Conservation (phyloP, 2,797 vertebrate genomes). For the Tarsius wallacei region DNA sequence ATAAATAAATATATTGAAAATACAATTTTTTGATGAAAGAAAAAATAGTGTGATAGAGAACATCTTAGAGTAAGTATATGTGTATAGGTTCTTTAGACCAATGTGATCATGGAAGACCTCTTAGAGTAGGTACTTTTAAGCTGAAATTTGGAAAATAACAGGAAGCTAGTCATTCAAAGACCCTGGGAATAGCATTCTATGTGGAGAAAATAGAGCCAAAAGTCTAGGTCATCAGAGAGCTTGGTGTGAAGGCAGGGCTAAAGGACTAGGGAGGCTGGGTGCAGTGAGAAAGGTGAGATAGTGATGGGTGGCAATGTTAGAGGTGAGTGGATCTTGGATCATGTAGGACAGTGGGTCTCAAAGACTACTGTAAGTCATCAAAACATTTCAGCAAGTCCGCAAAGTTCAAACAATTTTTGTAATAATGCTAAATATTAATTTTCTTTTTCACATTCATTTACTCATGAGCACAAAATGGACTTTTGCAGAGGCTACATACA, state of each 20-base stretch:
- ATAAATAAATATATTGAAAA: constrained; percentile 33
- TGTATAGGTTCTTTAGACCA: background rate
- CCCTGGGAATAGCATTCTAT: background rate
- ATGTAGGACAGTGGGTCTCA: background rate
- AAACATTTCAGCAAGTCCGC: background rate
- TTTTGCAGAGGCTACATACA: background rate
- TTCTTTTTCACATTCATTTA: background rate
- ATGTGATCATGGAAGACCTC: background rate
- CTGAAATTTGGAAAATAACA: constrained; percentile 6
- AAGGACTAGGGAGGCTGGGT: background rate
- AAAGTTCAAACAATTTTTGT: background rate
- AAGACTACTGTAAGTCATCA: background rate
- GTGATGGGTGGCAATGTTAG: background rate
- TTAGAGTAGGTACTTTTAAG: background rate
- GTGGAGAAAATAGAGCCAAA: background rate
- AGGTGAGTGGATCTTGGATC: background rate
- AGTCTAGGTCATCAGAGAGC: background rate
- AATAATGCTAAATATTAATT: background rate
- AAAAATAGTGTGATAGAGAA: background rate
- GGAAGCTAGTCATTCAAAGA: background rate
- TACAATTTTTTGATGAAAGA: background rate
- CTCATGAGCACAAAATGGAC: background rate
- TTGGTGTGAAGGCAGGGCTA: background rate
- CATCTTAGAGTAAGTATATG: background rate
- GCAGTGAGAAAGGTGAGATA: background rate